phyloP scores from a whole-genome alignment of 2,113 vertebrate species.

The Brachyistius frenatus region DNA sequence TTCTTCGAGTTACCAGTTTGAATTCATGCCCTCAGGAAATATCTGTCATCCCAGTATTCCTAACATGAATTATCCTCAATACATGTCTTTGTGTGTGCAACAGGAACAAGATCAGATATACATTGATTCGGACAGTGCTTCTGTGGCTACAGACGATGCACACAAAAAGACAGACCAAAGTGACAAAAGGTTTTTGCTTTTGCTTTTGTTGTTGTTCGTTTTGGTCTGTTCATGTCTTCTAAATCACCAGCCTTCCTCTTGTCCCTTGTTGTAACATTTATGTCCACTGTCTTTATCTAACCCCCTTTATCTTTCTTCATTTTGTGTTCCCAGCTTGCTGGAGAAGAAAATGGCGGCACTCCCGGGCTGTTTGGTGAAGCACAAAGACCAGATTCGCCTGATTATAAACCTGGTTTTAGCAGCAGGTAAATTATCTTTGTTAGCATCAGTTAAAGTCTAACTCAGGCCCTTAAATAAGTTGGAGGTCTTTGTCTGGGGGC shows the following conservation, averaged over 20 bases:
- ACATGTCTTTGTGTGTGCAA: slow-evolving; percentile 6
- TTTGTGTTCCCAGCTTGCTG: slow-evolving; percentile 74
- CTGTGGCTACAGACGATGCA: background rate
- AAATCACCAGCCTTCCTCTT: background rate
- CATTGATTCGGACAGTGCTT: slow-evolving; percentile 25
- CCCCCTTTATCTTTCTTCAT: slow-evolving; percentile 12
- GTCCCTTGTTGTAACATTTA: slow-evolving; percentile 5
- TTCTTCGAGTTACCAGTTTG: background rate
- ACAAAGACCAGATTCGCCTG: slow-evolving; percentile 74
- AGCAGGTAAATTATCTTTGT: slow-evolving; percentile 80
- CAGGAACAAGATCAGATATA: slow-evolving; percentile 47
- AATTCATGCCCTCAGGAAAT: slow-evolving; percentile 8
- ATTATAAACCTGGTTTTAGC: slow-evolving; percentile 77
- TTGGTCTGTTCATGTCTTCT: background rate
- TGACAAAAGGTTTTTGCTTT: slow-evolving; percentile 45
- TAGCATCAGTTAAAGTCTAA: slow-evolving; percentile 37
- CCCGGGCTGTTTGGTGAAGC: slow-evolving; percentile 73
- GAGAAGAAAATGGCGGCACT: slow-evolving; percentile 78
- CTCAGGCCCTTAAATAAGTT: background rate
- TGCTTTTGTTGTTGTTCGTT: slow-evolving; percentile 2
- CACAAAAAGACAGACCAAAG: background rate
- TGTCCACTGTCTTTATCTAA: slow-evolving; percentile 15
- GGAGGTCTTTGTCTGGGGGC: background rate
- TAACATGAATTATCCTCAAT: slow-evolving; percentile 7
- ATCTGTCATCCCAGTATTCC: background rate